Evolutionary conservation across 2,888 invertebrate species (phyloP).

Genomic region (Heliconius erato): DNA sequence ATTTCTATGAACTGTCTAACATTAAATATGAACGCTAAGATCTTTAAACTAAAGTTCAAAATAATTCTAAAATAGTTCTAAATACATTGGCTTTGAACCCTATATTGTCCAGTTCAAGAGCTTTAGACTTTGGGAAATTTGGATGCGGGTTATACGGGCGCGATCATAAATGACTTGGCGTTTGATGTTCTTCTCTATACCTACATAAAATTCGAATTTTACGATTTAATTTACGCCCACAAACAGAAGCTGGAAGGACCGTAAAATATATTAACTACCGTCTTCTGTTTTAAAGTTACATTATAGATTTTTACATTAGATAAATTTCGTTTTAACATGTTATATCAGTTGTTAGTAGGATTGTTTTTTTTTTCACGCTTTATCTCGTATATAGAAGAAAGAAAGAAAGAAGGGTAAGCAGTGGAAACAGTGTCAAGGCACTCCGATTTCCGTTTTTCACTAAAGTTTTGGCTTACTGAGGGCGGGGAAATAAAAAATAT

Average conservation of each 20-base stretch:
- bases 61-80: slow-evolving; percentile 44
- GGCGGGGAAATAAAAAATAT: too few species aligned
- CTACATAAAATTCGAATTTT: slow-evolving; percentile 52
- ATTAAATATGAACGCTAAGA: not conserved
- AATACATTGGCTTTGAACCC: slow-evolving; percentile 28
- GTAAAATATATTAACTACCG: slow-evolving; percentile 24
- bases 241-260: slow-evolving; percentile 45
- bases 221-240: slow-evolving; percentile 41
- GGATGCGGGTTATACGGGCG: slow-evolving; percentile 61
- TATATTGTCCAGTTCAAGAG: slow-evolving; percentile 39
- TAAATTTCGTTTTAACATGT: not conserved
- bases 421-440: not conserved
- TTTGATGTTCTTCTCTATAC: slow-evolving; percentile 46
- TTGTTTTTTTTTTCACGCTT: not conserved
- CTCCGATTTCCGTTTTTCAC: not conserved
- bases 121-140: slow-evolving; percentile 55
- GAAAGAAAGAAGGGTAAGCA: too few species aligned
- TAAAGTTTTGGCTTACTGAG: too few species aligned
- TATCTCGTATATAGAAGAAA: not conserved
- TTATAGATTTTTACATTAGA: slow-evolving; percentile 17
- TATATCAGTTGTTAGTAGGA: not conserved
- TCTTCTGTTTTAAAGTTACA: slow-evolving; percentile 9
- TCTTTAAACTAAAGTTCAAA: slow-evolving; percentile 1
- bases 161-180: slow-evolving; percentile 54
- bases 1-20: not conserved